Base-by-base conservation (phyloP, 2,113 vertebrate species). In the Mugil cephalus region DNA sequence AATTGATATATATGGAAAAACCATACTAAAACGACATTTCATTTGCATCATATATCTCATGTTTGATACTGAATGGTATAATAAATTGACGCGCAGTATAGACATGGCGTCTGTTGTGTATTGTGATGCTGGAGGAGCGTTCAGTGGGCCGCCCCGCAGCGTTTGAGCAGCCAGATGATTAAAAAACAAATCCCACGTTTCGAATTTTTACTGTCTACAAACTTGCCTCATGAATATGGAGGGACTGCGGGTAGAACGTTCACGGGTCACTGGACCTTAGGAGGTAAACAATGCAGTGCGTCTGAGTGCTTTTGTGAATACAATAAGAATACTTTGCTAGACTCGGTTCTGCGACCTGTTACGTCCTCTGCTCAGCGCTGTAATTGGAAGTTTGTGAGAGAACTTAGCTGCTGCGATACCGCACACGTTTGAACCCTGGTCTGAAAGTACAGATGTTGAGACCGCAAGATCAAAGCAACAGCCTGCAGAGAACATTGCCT, bases 381-480 rank as follows among this genome's bases (percentile, higher is more conserved):
- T 3, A 13, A 17, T 6, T 10, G 14, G 2, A 40, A 38, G 38
- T 46, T 7, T 51, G 0, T 35, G 17, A 62, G 50, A 30, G 18
- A 55, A 12, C 8, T 35, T 39, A 19, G 53, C 35, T 46, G 17
- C 3, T 66, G 21, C 34, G 64, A 40, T 24, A 64, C 59, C 67
- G n/a, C n/a, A 3, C 53, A 46, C 4, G 4, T 64, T 61, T 53
- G 10, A 48, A 38, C 14, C 14, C 0, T 43, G 30, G 58, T 18
- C 24, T 38, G 10, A 48, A 24, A 56, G 9, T 48, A 50, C 4
- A 10, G 11, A 5, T 36, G 40, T 69, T 18, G 35, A 54, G 36
- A 68, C 46, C 83, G 55, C 52, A 66, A 61, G 6, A 75, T 80
- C 50, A 73, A 50, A 84, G 53, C 19, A 66, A 18, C n/a, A 69